Evolutionary conservation across 1,140 invertebrate genomes (phyloP).

Genomic region (Limonius californicus): DNA sequence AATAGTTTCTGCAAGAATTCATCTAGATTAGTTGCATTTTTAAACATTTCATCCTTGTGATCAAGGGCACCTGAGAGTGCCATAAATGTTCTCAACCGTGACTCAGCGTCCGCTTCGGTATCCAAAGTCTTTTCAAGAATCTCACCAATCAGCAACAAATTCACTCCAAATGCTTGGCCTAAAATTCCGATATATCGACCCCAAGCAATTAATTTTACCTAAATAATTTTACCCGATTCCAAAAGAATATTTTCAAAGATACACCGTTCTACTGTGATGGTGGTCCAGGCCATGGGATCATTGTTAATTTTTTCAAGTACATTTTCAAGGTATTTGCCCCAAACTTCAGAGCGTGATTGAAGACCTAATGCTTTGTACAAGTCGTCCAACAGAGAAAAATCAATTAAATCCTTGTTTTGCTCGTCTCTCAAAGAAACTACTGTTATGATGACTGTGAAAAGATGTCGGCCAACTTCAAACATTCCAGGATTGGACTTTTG

Average conservation of each 20-base stretch:
- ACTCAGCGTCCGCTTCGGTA: constrained; percentile 52
- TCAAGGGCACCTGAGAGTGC: constrained; percentile 54
- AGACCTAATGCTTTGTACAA: constrained; percentile 27
- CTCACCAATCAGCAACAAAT: constrained; percentile 43
- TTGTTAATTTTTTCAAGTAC: constrained; percentile 35
- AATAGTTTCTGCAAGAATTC: constrained; percentile 42
- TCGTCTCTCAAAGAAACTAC: constrained; percentile 33
- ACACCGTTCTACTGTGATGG: constrained; percentile 33
- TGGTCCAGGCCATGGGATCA: constrained; percentile 38
- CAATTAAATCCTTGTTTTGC: constrained; percentile 29
- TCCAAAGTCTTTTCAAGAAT: constrained; percentile 50
- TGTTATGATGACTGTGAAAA: constrained; percentile 39
- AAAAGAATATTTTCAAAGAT: constrained; percentile 38
- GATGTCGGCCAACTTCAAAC: constrained; percentile 28
- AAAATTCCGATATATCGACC: too few species aligned
- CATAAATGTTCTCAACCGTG: constrained; percentile 60
- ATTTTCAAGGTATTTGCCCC: constrained; percentile 26
- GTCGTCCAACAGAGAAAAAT: constrained; percentile 26
- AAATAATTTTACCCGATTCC: constrained; percentile 26
- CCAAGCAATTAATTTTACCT: too few species aligned
- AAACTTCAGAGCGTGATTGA: constrained; percentile 19
- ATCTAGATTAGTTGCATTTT: constrained; percentile 35
- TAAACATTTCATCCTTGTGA: constrained; percentile 46
- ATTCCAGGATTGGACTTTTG: constrained; percentile 28
- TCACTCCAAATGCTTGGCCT: constrained; percentile 36